Percentiles rank a stretch among this genome's conserved stretches.
These are phyloP conservation scores for Gonioctena quinquepunctata DNA, from an alignment of 1,140 invertebrate genomes.

Conservation along the genomic window DNA sequence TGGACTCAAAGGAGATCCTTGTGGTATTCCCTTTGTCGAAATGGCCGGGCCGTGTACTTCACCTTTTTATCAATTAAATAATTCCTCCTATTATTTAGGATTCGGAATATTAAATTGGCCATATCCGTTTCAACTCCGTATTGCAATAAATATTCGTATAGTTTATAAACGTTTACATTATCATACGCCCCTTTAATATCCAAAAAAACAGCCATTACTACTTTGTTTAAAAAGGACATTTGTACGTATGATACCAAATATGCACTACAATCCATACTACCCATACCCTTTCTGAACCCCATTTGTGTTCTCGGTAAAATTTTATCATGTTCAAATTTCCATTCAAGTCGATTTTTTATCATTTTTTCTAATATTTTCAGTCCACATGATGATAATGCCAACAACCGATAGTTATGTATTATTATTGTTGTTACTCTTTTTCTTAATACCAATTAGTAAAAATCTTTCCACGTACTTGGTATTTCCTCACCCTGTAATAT, in stretches of 20 bases:
- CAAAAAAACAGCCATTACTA: no score
- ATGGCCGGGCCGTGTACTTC: not conserved
- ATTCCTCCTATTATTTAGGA: not conserved
- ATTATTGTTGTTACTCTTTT: no score
- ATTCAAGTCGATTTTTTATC: conserved; percentile 22
- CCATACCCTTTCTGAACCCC: conserved; percentile 9
- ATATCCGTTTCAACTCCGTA: not conserved
- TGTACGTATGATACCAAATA: not conserved
- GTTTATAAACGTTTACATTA: not conserved
- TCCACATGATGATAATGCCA: not conserved
- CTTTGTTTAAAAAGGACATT: not conserved
- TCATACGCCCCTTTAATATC: no score
- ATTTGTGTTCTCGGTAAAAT: not conserved
- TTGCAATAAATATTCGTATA: conserved; percentile 10
- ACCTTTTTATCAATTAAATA: not conserved
- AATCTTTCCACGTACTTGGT: no score
- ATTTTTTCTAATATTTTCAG: conserved; percentile 17
- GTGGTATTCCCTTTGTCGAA: conserved; percentile 1
- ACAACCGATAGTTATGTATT: not conserved
- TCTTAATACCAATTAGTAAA: no score
- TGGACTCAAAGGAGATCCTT: conserved; percentile 20
- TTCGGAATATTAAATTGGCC: conserved; percentile 1
- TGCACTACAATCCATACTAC: not conserved
- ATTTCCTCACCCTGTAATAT: not conserved
- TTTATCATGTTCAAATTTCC: not conserved